These are phyloP conservation scores for Fringilla coelebs DNA, from an alignment of 2,797 vertebrate species.

Conservation along the genomic window DNA sequence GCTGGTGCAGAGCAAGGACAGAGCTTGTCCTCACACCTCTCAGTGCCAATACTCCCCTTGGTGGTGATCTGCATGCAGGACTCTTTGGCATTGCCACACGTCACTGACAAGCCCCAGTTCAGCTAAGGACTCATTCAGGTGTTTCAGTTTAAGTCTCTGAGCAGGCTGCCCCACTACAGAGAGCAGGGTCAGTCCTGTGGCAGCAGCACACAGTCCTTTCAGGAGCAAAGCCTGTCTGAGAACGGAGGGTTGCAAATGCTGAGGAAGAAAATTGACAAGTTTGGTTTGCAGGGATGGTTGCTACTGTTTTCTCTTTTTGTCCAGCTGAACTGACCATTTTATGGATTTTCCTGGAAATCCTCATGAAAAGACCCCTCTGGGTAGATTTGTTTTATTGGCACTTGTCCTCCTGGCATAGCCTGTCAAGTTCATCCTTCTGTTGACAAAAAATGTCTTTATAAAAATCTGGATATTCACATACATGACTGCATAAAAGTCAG, in stretches of 20 bases:
- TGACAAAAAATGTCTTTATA: neutral
- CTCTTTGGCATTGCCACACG: neutral
- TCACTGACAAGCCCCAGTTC: neutral
- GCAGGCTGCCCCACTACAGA: neutral
- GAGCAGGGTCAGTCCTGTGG: neutral
- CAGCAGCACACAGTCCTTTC: neutral
- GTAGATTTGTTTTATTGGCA: neutral
- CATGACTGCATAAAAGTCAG: neutral
- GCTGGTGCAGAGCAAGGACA: neutral
- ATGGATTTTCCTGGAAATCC: neutral
- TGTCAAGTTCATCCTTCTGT: neutral
- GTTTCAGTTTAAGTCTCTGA: neutral
- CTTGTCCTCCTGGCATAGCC: neutral
- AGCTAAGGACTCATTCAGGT: neutral
- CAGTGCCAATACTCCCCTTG: neutral
- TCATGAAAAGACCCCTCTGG: neutral
- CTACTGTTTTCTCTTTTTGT: neutral
- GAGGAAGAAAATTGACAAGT: neutral
- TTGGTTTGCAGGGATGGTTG: neutral
- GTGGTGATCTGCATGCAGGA: neutral
- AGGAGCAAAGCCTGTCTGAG: neutral
- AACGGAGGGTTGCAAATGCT: neutral
- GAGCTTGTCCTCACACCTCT: neutral
- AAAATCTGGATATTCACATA: neutral
- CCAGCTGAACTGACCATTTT: neutral